Evolutionary conservation across 2,113 vertebrate genomes (phyloP), one percentile per base, ranked within the genome.

Genomic region (Corythoichthys haematopterus): DNA sequence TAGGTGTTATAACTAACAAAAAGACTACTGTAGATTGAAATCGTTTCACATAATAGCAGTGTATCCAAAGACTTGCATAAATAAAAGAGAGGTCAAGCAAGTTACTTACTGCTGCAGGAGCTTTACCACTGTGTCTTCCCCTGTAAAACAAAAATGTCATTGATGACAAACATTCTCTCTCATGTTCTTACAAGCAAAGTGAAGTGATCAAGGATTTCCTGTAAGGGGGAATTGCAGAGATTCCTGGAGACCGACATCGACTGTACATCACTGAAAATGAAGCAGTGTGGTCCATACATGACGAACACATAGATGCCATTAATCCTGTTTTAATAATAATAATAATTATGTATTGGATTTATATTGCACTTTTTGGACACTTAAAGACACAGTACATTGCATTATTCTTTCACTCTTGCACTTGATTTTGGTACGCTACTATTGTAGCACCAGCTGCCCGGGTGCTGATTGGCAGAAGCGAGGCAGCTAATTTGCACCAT

Each of bases 71-170:
- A 36, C 11, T 56, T 56, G 2, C 7, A 53, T 55, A 33, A 55
- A 33, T 14, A 43, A 2, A 43, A 57, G 64, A 45, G 7, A 35
- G n/a, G 40, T 64, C 28, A 50, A 55, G 55, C 20, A 16, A 11
- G 2, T 10, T 69, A 81, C 97, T 96, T 82, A 99, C 97, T 46
- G 94, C 87, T 80, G 94, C 88, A 40, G 93, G 91, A 81, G 93
- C 93, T 95, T 98, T 99, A 87, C 91, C 94, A 90, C 92, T 95
- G 91, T 95, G 98, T 85, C 96, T 93, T 83, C 95, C 96, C 92
- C 97, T 99, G 91, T 66, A 94, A 84, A 84, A 87, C 4, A 83
- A 47, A 62, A 48, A 66, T 50, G 3, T 65, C 53, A 74, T 6
- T 66, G 12, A 12, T 68, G 56, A 76, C 40, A 80, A 69, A 73